Conservation (phyloP, 2,888 invertebrate genomes). For the Ennomos erosarius region DNA sequence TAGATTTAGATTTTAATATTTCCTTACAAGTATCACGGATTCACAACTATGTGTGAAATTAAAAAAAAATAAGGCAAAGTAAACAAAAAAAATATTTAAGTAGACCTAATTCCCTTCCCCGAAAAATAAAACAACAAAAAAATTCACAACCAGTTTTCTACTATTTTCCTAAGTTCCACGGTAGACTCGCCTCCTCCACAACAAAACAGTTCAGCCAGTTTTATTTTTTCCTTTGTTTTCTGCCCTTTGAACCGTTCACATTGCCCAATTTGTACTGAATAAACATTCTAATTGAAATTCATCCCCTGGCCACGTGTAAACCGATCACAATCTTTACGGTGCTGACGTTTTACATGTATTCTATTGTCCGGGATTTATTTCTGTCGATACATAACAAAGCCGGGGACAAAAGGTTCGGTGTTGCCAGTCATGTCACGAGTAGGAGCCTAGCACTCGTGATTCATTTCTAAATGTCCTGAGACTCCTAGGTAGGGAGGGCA, state of each 20-base stretch:
- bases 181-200: constrained; percentile 5
- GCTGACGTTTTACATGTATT: constrained; percentile 28
- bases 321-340: constrained; percentile 25
- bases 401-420: constrained; percentile 32
- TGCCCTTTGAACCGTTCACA: constrained; percentile 13
- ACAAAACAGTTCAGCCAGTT: background rate
- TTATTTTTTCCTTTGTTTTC: constrained; percentile 14
- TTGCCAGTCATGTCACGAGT: constrained; percentile 62
- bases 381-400: constrained; percentile 41
- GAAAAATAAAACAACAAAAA: constrained; percentile 2
- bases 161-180: background rate
- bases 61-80: background rate
- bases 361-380: constrained; percentile 38
- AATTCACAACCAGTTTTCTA: constrained; percentile 5
- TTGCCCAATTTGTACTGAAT: constrained; percentile 5
- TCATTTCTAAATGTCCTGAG: constrained; percentile 39
- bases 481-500: constrained; percentile 13
- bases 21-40: too few relatives aligned
- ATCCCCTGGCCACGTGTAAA: constrained; percentile 23
- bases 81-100: background rate
- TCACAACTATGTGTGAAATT: too few relatives aligned
- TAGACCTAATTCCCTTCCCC: background rate
- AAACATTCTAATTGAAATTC: constrained; percentile 29
- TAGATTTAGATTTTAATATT: too few relatives aligned
- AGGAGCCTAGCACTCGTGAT: constrained; percentile 54